phyloP scores from a whole-genome alignment of 2,113 vertebrate species.

The Cepphus grylle region DNA sequence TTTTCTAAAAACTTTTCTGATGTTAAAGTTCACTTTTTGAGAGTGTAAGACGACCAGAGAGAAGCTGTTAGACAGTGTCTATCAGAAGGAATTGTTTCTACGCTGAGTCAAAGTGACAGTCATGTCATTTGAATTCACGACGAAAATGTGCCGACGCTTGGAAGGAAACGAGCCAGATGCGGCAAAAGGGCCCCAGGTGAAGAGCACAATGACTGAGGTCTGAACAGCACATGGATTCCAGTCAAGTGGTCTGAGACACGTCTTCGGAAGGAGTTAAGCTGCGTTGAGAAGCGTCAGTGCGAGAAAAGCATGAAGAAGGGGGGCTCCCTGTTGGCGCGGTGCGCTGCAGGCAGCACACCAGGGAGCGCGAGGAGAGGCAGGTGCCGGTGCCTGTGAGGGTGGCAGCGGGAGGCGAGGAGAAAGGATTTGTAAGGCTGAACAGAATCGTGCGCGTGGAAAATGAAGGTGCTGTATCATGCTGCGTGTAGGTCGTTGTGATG shows the following conservation, averaged over 20 bases:
- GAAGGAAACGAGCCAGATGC: not conserved
- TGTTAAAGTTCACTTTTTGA: not conserved
- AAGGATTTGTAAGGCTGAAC: not conserved
- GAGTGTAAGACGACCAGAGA: not conserved
- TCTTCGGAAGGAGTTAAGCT: not conserved
- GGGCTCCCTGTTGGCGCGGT: rapidly evolving
- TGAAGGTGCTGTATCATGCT: not conserved
- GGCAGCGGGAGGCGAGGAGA: not conserved
- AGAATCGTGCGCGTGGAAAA: not conserved
- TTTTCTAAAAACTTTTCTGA: not conserved
- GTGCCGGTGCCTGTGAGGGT: not conserved
- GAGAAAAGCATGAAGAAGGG: not conserved
- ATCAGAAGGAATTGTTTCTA: not conserved
- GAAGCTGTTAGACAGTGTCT: not conserved
- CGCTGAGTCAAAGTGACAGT: not conserved
- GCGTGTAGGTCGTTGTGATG: not conserved
- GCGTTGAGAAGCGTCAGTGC: rapidly evolving
- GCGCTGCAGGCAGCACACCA: rapidly evolving
- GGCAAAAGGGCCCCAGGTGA: not conserved
- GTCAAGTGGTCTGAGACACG: not conserved
- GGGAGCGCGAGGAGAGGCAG: rapidly evolving
- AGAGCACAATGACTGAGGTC: not conserved
- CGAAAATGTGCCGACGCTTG: not conserved
- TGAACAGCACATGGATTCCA: not conserved
- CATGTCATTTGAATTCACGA: not conserved